Percentiles rank a stretch among this genome's conserved stretches.
phyloP scores from a whole-genome alignment of 2,797 vertebrate species.

The Somateria mollissima region DNA sequence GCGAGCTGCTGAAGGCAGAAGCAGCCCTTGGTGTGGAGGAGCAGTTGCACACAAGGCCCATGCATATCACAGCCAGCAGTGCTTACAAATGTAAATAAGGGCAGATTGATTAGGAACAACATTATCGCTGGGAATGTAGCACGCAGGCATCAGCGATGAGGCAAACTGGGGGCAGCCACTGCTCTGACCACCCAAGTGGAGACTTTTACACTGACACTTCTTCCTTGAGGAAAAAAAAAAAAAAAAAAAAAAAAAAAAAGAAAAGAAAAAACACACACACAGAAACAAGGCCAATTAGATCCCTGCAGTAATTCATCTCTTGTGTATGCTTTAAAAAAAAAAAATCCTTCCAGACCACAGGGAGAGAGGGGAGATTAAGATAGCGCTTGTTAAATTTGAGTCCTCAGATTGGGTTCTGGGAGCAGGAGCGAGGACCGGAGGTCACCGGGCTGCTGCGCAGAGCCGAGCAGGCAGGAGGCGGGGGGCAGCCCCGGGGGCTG shows the following conservation, averaged over 20 bases:
- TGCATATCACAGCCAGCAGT: constrained; percentile 75
- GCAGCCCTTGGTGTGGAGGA: constrained; percentile 14
- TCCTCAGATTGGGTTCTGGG: constrained; percentile 50
- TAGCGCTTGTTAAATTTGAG: constrained; percentile 70
- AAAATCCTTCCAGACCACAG: constrained; percentile 58
- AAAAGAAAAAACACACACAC: neutral
- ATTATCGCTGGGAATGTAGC: constrained; percentile 74
- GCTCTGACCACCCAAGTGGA: constrained; percentile 84
- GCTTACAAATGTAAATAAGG: constrained; percentile 81
- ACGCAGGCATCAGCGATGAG: constrained; percentile 73
- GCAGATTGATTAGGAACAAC: constrained; percentile 79
- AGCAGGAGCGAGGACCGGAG: constrained; percentile 7
- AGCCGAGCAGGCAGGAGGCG: constrained; percentile 38
- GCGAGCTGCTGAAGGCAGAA: constrained; percentile 39
- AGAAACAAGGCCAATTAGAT: constrained; percentile 84
- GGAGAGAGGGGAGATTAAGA: constrained; percentile 72
- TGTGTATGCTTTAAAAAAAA: constrained; percentile 65
- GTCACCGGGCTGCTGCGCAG: constrained; percentile 38
- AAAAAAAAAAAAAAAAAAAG: too few species aligned
- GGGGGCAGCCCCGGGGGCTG: neutral
- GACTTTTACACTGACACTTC: constrained; percentile 78
- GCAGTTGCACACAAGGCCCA: constrained; percentile 54
- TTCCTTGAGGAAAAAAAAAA: constrained; percentile 70
- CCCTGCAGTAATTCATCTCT: constrained; percentile 79
- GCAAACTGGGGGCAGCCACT: constrained; percentile 77